Evolutionary conservation across 2,888 invertebrate species (phyloP), one percentile per base, ranked within the genome.

Genomic region (Diaperis boleti): DNA sequence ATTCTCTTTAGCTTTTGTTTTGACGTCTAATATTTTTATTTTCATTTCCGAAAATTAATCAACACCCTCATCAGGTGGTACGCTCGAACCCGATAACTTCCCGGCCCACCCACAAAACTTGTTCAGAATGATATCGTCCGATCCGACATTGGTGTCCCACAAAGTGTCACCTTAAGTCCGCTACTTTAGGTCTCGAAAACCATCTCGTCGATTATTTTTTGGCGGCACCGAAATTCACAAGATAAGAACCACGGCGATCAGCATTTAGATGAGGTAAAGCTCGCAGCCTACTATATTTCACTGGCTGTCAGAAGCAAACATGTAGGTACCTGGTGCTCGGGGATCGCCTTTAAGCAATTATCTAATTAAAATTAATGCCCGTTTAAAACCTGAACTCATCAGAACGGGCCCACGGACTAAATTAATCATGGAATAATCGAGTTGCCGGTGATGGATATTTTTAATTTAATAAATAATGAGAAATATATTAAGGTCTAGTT

Each of bases 391-490:
- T 72, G 75, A 79, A 79, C 79, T 81, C 80, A 80, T 81, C 81
- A 80, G 73, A 77, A 72, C 70, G 67, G 69, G 72, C 78, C 78
- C 75, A 74, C 76, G 75, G 75, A 76, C 77, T 73, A 78, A 78
- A 81, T 80, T 81, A 80, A 80, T 80, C 80, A 80, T 73, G 73
- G 75, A 77, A 75, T 79, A 80, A 80, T 79, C 78, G 78, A 78
- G 77, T 76, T 76, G 69, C 69, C 72, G 67, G 72, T 78, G 79
- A 80, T 79, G 79, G 79, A 80, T 79, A 78, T 79, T 80, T 79
- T 79, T 81, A 79, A 80, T 81, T 81, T 81, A 81, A 80, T 81
- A 81, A 81, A 80, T 81, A 81, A 81, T 80, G 79, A 78, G 76
- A 78, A 78, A 79, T 76, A 73, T 75, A 79, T 78, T 77, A 77